Evolutionary conservation across 2,113 vertebrate genomes (phyloP).

Genomic region (Nyctibius bracteatus): DNA sequence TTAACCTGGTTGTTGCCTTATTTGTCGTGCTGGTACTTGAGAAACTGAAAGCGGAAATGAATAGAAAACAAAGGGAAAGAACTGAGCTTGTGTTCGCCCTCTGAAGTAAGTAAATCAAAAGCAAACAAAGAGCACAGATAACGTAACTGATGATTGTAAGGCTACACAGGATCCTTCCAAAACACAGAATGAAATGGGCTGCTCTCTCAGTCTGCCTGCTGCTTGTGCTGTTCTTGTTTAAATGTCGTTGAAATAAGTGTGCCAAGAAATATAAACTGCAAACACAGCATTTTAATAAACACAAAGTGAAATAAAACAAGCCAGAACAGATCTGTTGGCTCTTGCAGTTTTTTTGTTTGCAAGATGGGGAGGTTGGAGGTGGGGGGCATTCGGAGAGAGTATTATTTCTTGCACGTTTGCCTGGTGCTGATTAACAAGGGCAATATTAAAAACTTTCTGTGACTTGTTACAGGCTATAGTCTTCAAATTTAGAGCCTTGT

Average conservation of each 20-base stretch:
- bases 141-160: not conserved
- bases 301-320: constrained; percentile 50
- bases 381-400: not conserved
- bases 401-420: constrained; percentile 26
- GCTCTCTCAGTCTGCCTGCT: not conserved
- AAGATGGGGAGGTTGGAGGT: not conserved
- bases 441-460: not conserved
- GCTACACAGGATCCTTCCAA: not conserved
- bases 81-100: not conserved
- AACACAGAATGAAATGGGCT: not conserved
- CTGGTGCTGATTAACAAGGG: constrained; percentile 18
- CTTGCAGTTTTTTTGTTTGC: constrained; percentile 11
- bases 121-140: not conserved
- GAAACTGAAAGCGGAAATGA: not conserved
- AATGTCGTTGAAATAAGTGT: not conserved
- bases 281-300: constrained; percentile 49
- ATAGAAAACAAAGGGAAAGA: not conserved
- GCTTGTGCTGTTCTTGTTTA: constrained; percentile 4
- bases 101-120: not conserved
- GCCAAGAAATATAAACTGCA: constrained; percentile 48
- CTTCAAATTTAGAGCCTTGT: not conserved
- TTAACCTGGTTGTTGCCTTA: not conserved
- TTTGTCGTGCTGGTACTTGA: not conserved
- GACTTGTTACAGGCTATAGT: not conserved
- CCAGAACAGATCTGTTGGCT: constrained; percentile 34